Percentiles rank a stretch among this genome's conserved stretches.
Evolutionary conservation across 2,113 vertebrate genomes (phyloP).

Genomic region (Calyptomena viridis): DNA sequence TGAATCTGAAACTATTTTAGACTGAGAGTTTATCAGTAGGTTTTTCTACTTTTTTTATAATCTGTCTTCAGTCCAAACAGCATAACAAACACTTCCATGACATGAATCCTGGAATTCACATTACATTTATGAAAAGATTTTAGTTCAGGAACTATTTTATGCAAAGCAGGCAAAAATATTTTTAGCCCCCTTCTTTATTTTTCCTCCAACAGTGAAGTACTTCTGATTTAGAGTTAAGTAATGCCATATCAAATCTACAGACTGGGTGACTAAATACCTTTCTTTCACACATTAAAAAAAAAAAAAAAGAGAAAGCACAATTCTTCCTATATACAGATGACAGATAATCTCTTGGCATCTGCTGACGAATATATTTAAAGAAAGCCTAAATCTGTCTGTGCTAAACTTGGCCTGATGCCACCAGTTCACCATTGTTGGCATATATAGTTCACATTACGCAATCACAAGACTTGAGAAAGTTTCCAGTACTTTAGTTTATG

Average conservation of each 20-base stretch:
- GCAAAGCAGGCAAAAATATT: not conserved
- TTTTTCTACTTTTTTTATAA: not conserved
- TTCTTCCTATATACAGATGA: not conserved
- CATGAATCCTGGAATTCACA: not conserved
- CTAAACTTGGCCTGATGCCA: conserved; percentile 29
- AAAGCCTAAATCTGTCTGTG: conserved; percentile 20
- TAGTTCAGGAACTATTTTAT: not conserved
- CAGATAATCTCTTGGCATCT: conserved; percentile 31
- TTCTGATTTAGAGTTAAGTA: not conserved
- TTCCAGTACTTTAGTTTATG: not conserved
- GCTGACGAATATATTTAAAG: conserved; percentile 35
- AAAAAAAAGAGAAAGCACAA: not conserved
- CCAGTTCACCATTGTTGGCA: conserved; percentile 23
- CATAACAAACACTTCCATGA: not conserved
- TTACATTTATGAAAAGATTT: not conserved
- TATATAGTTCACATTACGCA: not conserved
- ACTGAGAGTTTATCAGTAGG: not conserved
- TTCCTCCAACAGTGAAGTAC: not conserved
- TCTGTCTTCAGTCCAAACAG: not conserved
- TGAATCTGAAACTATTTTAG: not conserved
- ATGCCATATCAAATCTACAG: not conserved
- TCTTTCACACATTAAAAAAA: not conserved
- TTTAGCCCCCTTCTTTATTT: not conserved
- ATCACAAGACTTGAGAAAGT: not conserved
- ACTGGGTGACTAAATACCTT: not conserved